Base-by-base conservation (phyloP, 2,797 vertebrate genomes). In the Poecilia wingei region DNA sequence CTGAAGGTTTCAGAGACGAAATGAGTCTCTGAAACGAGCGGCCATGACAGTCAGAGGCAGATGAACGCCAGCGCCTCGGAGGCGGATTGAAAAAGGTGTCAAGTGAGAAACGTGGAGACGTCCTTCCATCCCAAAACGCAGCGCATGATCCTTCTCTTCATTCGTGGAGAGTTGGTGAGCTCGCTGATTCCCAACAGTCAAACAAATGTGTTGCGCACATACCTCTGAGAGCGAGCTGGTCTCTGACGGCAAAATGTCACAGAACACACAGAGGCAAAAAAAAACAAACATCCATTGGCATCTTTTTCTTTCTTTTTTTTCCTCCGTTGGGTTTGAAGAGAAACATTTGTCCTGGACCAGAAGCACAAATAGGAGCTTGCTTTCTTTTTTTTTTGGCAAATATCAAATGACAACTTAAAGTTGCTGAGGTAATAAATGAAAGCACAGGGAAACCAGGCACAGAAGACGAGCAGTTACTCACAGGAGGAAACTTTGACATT, bases 401-500 rank as follows among this genome's bases (percentile, higher is more conserved):
- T 7, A 7, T 53, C 69, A 68, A 78, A 78, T 74, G 53, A 88
- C 64, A 84, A 88, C 41, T 7, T 72, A 79, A 45, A 69, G 71
- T 81, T 87, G 55, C 80, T 88, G 90, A 93, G 90, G 89, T 88
- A 92, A 90, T 84, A 82, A 85, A 84, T 85, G 51, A 88, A 47
- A 87, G 73, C 75, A 82, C 70, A 78, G 47, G 69, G 68, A 82
- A 87, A 85, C 81, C 81, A 92, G 89, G 87, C 87, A 92, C 88
- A 86, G 79, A 66, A 85, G 74, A 90, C 51, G 80, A 86, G 82
- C 76, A 74, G 80, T 45, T 75, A 83, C 71, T 91, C 86, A 88
- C 87, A 92, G 89, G 86, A 77, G 79, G 72, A 88, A 89, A 86
- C 83, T 84, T 81, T 80, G 82, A 91, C 89, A 92, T 90, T 92